Percentiles rank a stretch among this genome's conserved stretches.
phyloP scores from a whole-genome alignment of 2,888 invertebrate species.

The Athalia circularis region DNA sequence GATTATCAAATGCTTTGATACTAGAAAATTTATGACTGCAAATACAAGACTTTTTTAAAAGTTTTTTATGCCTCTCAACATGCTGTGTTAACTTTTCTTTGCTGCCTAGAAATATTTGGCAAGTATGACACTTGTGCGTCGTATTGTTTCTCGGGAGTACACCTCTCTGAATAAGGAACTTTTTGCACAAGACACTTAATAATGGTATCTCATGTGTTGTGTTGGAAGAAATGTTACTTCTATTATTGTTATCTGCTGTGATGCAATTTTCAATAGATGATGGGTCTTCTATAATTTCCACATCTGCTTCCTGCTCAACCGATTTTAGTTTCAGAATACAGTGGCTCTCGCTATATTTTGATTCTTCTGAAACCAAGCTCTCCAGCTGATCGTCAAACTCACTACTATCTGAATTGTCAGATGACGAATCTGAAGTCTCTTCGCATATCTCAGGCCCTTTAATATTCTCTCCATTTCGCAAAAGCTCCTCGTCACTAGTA shows the following conservation, averaged over 20 bases:
- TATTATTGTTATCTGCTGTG: background rate
- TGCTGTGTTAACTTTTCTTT: slow-evolving; percentile 48
- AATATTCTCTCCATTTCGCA: slow-evolving; percentile 50
- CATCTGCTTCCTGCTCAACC: slow-evolving; percentile 58
- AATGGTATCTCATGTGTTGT: background rate
- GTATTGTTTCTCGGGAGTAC: slow-evolving; percentile 1
- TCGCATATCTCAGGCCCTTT: slow-evolving; percentile 52
- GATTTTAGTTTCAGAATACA: slow-evolving; percentile 59
- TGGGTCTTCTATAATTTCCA: slow-evolving; percentile 56
- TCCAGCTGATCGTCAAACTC: slow-evolving; percentile 34
- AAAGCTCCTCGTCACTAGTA: slow-evolving; percentile 52
- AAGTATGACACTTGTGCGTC: slow-evolving; percentile 48
- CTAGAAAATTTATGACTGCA: slow-evolving; percentile 59
- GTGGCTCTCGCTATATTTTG: slow-evolving; percentile 60
- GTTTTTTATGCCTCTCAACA: slow-evolving; percentile 46
- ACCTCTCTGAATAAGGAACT: slow-evolving; percentile 11
- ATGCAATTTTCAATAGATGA: background rate
- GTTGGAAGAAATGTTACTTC: background rate
- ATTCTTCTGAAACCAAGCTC: slow-evolving; percentile 33
- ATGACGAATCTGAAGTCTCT: slow-evolving; percentile 53
- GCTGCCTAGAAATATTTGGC: slow-evolving; percentile 45
- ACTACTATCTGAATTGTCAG: slow-evolving; percentile 23
- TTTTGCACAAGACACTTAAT: slow-evolving; percentile 29
- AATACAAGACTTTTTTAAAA: slow-evolving; percentile 47
- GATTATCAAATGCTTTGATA: slow-evolving; percentile 53